phyloP scores from a whole-genome alignment of 2,888 invertebrate species.

The Aporophyla lueneburgensis region DNA sequence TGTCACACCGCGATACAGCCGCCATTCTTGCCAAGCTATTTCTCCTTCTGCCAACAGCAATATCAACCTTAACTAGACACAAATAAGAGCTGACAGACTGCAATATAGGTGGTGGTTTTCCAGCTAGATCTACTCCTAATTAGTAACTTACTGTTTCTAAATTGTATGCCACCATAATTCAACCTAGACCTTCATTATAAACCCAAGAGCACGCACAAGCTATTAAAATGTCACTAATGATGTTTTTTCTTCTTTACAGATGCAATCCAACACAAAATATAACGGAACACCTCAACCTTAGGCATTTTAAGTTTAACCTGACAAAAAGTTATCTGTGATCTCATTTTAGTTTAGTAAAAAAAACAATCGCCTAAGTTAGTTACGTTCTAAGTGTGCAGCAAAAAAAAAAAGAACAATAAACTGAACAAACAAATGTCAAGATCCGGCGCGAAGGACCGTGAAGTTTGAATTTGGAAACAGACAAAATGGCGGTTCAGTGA shows the following conservation, averaged over 20 bases:
- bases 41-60: constrained; percentile 48
- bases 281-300: constrained; percentile 84
- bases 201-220: constrained; percentile 39
- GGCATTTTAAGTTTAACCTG: constrained; percentile 86
- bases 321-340: constrained; percentile 90
- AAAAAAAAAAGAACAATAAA: constrained; percentile 61
- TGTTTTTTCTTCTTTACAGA: constrained; percentile 81
- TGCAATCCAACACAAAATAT: constrained; percentile 79
- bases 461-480: constrained; percentile 66
- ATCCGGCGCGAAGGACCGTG: constrained; percentile 73
- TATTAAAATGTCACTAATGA: constrained; percentile 53
- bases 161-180: constrained; percentile 56
- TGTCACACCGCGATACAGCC: constrained; percentile 70
- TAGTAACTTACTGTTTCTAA: constrained; percentile 55
- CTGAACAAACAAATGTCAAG: constrained; percentile 64
- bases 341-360: constrained; percentile 82
- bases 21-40: constrained; percentile 56
- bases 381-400: constrained; percentile 71
- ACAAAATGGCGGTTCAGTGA: constrained; percentile 78
- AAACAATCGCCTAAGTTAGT: constrained; percentile 80
- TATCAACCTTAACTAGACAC: constrained; percentile 61
- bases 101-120: constrained; percentile 20
- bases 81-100: constrained; percentile 42
- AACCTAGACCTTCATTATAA: constrained; percentile 61
- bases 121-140: constrained; percentile 48